Conservation (phyloP, 2,113 vertebrate species). For the Cyanistes caeruleus region DNA sequence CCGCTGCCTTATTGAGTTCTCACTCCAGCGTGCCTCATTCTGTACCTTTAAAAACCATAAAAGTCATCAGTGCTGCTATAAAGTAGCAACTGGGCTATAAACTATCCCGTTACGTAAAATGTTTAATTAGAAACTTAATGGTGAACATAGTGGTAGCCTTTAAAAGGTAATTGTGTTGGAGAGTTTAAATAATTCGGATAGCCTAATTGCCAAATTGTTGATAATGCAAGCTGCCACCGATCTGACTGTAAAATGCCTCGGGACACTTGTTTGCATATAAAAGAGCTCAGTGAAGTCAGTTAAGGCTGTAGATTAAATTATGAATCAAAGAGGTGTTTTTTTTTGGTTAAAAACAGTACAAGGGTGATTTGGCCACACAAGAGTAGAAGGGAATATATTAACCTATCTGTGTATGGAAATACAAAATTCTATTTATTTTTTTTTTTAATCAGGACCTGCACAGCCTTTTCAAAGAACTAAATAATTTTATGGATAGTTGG, state of each 20-base stretch:
- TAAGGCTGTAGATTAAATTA: conserved; percentile 44
- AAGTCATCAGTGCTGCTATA: conserved; percentile 37
- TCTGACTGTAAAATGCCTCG: conserved; percentile 49
- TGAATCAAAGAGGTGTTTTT: conserved; percentile 18
- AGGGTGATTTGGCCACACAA: neutral
- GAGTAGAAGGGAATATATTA: neutral
- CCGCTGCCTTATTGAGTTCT: conserved; percentile 15
- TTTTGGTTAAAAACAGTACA: conserved; percentile 31
- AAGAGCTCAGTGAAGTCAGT: conserved; percentile 55
- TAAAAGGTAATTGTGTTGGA: conserved; percentile 70
- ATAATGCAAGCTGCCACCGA: conserved; percentile 49
- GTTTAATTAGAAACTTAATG: conserved; percentile 75
- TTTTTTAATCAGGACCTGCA: neutral
- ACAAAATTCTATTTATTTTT: neutral
- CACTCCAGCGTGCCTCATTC: neutral
- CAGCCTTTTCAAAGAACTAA: neutral
- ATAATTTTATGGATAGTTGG: neutral
- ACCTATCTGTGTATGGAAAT: neutral
- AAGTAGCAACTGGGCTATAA: conserved; percentile 51
- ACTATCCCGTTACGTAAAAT: conserved; percentile 58
- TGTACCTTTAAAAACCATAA: conserved; percentile 55
- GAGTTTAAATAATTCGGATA: conserved; percentile 70
- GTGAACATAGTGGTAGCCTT: conserved; percentile 62
- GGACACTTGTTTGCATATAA: conserved; percentile 70
- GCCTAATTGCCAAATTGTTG: conserved; percentile 69